Evolutionary conservation across 2,797 vertebrate species (phyloP).

Genomic region (Clarias laeviceps): DNA sequence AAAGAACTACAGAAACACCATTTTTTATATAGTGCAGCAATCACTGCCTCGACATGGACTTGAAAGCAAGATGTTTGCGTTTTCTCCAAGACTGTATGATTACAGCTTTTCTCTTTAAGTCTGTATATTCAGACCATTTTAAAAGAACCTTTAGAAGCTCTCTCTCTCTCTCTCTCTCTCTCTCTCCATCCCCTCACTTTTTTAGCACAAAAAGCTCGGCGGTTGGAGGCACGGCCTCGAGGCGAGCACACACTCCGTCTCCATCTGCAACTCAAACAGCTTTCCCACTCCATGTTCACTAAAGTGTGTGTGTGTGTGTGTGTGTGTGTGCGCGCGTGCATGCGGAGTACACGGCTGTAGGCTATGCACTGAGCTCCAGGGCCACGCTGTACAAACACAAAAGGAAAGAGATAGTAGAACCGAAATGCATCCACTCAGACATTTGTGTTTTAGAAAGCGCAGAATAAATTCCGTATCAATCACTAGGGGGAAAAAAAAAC

Average conservation of each 20-base stretch:
- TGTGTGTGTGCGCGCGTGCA: slow-evolving; percentile 35
- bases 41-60: slow-evolving; percentile 29
- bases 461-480: background rate
- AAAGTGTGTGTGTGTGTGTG: slow-evolving; percentile 29
- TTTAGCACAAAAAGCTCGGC: slow-evolving; percentile 49
- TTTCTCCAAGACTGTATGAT: background rate
- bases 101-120: slow-evolving; percentile 26
- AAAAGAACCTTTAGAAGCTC: slow-evolving; percentile 25
- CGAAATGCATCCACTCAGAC: slow-evolving; percentile 39
- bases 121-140: slow-evolving; percentile 37
- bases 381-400: slow-evolving; percentile 54
- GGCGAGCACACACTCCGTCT: slow-evolving; percentile 50
- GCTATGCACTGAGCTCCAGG: slow-evolving; percentile 51
- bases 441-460: slow-evolving; percentile 8
- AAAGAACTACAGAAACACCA: slow-evolving; percentile 14
- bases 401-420: slow-evolving; percentile 41
- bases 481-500: fast-evolving
- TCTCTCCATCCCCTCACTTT: background rate
- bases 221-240: slow-evolving; percentile 48
- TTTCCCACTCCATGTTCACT: slow-evolving; percentile 50
- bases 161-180: background rate
- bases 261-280: slow-evolving; percentile 59
- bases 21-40: slow-evolving; percentile 1
- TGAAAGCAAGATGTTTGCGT: slow-evolving; percentile 23
- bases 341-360: slow-evolving; percentile 43